Conservation (phyloP, 2,797 vertebrate species). For the Malurus splendens region DNA sequence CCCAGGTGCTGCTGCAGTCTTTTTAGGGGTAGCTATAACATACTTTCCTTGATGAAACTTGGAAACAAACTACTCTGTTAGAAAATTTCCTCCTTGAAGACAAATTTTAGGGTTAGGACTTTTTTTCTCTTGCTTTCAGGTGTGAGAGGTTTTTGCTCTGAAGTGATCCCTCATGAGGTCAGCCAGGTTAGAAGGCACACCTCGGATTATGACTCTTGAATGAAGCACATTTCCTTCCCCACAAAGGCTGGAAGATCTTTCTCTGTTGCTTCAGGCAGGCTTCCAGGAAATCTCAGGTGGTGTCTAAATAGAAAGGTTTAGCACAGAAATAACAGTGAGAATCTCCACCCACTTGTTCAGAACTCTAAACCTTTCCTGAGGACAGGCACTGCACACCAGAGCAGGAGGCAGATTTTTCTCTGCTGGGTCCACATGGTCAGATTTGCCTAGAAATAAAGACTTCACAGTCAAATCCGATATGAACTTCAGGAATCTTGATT, state of each 20-base stretch:
- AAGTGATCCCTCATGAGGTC: neutral
- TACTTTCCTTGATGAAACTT: neutral
- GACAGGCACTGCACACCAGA: neutral
- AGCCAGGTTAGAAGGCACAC: neutral
- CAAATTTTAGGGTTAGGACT: neutral
- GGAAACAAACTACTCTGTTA: neutral
- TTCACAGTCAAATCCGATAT: neutral
- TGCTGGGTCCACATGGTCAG: neutral
- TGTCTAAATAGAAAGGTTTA: neutral
- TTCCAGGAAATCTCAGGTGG: neutral
- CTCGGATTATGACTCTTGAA: neutral
- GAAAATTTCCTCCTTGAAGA: neutral
- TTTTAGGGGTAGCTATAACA: neutral
- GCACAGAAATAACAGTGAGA: neutral
- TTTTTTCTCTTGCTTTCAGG: neutral
- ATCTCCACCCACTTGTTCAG: neutral
- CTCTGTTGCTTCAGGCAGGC: neutral
- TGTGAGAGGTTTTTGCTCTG: neutral
- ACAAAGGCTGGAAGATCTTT: neutral
- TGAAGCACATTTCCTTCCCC: neutral
- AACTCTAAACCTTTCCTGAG: neutral
- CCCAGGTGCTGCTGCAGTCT: neutral
- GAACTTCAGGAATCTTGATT: neutral
- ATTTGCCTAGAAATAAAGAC: neutral
- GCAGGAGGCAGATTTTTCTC: neutral